Evolutionary conservation across 2,888 invertebrate genomes (phyloP), one percentile per base, ranked within the genome.

Genomic region (Lordiphosa andalusiaca): DNA sequence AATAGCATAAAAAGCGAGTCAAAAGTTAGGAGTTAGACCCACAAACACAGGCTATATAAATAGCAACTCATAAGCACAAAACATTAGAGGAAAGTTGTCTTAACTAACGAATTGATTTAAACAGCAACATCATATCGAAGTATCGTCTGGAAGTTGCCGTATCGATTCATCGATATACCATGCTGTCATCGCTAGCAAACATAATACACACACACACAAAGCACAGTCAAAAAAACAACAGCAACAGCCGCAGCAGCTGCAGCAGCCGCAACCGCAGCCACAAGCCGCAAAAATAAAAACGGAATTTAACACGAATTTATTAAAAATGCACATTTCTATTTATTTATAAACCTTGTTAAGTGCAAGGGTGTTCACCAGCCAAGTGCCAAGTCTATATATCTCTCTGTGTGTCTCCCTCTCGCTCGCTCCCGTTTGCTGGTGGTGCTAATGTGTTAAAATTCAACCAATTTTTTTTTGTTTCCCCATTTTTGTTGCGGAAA

Each of bases 361-460:
- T 39, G 47, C 47, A 30, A 30, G 3, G 6, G 30, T 30, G 30
- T 30, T 30, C 9, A 9, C 30, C 30, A 30, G 61, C 41, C 39
- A 51, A 46, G 46, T 50, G 38, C 49, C 35, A 12, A 37, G 25
- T 35, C 33, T 46, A 46, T 42, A 39, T 57, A 48, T 16, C 33
- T 36, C 33, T 36, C 19, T 10, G 16, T 16, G 35, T 19, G n/a
- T 13, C 16, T 33, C 7, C n/a, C 25, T 25, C 30, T 30, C 30
- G 30, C 30, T 30, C 30, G 30, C 30, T 30, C 30, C 7, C 30
- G 3, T 9, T 37, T 55, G 55, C 58, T 64, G 42, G 53, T 41
- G 53, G 76, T 80, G 84, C 84, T 75, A 77, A 82, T 67, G 63
- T 56, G 64, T 39, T 63, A 64, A 63, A 42, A 63, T 56, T 63